Conservation (phyloP, 2,797 vertebrate genomes). For the Sebastes taczanowskii region DNA sequence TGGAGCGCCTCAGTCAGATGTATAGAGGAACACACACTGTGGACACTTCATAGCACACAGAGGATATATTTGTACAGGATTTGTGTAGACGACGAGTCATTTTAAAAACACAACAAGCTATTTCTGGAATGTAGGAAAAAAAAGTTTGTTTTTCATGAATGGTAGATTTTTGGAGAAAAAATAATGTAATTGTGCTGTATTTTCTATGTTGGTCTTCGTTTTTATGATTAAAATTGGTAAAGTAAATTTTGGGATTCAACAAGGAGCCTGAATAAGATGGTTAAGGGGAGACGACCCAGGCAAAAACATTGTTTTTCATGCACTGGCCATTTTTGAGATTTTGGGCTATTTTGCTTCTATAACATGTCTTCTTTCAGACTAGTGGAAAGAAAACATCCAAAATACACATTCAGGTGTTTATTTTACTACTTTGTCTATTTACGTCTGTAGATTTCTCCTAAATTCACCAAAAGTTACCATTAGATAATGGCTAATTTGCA, state of each 20-base stretch:
- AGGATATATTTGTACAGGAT: conserved; percentile 70
- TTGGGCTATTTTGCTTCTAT: too few species aligned
- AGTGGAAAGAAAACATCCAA: too few species aligned
- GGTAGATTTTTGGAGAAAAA: conserved; percentile 47
- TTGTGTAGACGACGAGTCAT: conserved; percentile 44
- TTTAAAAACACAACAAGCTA: conserved; percentile 51
- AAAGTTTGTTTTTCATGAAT: conserved; percentile 46
- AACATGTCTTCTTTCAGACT: too few species aligned
- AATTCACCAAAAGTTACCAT: too few species aligned
- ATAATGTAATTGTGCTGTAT: conserved; percentile 42
- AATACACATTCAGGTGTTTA: too few species aligned
- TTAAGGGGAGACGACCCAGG: background rate
- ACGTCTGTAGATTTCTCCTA: too few species aligned
- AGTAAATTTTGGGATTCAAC: background rate
- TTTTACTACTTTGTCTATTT: too few species aligned
- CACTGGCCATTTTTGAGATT: too few species aligned
- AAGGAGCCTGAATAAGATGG: background rate
- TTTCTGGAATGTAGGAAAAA: conserved; percentile 61
- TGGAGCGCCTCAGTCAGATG: conserved; percentile 1
- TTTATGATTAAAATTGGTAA: conserved; percentile 54
- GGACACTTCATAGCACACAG: conserved; percentile 58
- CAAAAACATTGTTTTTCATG: too few species aligned
- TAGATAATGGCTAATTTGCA: too few species aligned
- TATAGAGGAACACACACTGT: conserved; percentile 32
- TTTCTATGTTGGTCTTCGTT: conserved; percentile 47